These are phyloP conservation scores for Zeugodacus cucurbitae DNA, from an alignment of 1,140 invertebrate genomes.

Conservation along the genomic window DNA sequence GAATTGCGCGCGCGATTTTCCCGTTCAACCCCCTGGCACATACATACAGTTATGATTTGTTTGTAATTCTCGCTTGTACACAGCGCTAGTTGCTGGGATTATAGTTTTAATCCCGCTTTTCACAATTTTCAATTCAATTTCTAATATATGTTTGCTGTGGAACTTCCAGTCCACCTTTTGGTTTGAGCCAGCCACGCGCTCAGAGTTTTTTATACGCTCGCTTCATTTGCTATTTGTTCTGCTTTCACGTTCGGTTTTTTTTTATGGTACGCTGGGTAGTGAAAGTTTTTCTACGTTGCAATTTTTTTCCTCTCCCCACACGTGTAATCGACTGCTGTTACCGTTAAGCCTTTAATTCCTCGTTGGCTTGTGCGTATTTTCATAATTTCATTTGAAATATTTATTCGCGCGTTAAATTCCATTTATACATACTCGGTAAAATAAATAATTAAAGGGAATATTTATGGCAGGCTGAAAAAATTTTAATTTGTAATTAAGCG, in stretches of 20 bases:
- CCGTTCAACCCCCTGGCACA: background rate
- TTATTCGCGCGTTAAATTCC: background rate
- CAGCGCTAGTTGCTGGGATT: background rate
- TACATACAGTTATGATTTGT: background rate
- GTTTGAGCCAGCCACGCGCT: background rate
- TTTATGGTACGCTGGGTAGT: background rate
- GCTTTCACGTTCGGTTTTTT: background rate
- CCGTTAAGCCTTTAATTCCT: background rate
- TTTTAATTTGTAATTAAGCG: background rate
- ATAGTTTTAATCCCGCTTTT: constrained; percentile 25
- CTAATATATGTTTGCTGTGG: background rate
- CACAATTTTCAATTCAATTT: constrained; percentile 15
- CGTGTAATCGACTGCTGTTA: background rate
- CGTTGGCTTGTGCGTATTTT: constrained; percentile 6
- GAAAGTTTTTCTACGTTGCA: background rate
- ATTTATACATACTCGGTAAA: background rate
- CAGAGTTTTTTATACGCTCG: background rate
- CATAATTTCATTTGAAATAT: constrained; percentile 8
- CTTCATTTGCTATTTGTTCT: background rate
- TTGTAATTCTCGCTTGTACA: background rate
- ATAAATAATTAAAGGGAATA: background rate
- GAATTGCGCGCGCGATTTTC: background rate
- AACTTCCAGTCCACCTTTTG: background rate
- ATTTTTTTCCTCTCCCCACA: background rate
- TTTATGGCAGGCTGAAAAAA: background rate